Base-by-base conservation (phyloP, 2,797 vertebrate genomes). In the Pseudomugil tenellus region DNA sequence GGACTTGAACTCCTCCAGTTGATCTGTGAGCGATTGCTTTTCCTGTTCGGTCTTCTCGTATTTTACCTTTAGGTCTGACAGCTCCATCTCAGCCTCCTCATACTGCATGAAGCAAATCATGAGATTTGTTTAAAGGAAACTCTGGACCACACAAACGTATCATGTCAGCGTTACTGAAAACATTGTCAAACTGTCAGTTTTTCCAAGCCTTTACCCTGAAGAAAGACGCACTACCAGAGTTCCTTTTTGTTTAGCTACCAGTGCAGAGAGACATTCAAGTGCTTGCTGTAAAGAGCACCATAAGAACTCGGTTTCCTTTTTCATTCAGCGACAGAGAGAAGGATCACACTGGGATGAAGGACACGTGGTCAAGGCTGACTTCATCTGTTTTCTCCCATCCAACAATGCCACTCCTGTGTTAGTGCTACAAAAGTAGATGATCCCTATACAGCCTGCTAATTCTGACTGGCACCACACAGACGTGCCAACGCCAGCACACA, bases 1-100 rank as follows among this genome's bases (percentile, higher is more conserved):
- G 70, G 94, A 95, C 94, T 97, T 96, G 94, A 95, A 97, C 62
- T 96, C 94, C 89, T 96, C 94, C 49, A 99, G 95, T 81, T 99
- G 95, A 73, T 96, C 95, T 17, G 87, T 56, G 26, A 97, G 92
- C 25, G 91, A 90, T 54, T 95, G 93, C 66, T 98, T 99, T 88
- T 98, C 96, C 85, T 96, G 94, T 85, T 96, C 96, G 58, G 92
- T 89, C 90, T 92, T 92, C 87, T 96, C 94, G 52, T 93, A 96
- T 77, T 93, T 96, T 26, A 93, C 92, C 92, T 96, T 97, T 52
- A 99, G 89, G 82, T 95, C 96, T 0, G 93, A 93, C 80, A 98
- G 92, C 90, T 96, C 94, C 28, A 78, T 89, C 91, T 96, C 95
- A 46, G 93, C 94, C 72, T 95, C 96, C 86, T 97, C 96, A 84